Conservation (phyloP, 2,113 vertebrate species). For the Grammomys dolichurus region DNA sequence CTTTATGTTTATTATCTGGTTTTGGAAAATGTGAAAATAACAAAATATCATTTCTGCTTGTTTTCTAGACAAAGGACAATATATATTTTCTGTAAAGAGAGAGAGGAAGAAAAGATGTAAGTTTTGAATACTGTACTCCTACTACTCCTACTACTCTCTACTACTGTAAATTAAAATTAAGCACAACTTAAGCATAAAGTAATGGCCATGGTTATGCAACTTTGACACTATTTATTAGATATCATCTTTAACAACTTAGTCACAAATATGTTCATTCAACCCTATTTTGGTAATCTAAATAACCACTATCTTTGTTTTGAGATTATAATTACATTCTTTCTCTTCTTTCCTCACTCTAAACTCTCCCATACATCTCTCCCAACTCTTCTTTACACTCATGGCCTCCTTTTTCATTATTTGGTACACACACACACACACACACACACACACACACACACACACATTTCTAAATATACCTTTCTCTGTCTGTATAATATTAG, state of each 20-base stretch:
- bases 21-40: conserved; percentile 26
- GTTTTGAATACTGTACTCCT: neutral
- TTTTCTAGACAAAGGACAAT: neutral
- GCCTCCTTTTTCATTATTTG: neutral
- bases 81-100: neutral
- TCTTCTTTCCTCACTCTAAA: neutral
- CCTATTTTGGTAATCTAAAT: neutral
- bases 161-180: neutral
- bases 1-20: neutral
- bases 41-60: neutral
- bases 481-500: neutral
- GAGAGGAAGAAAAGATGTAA: neutral
- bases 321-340: neutral
- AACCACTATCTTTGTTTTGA: neutral
- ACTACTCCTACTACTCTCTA: neutral
- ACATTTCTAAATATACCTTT: neutral
- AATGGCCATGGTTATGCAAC: neutral
- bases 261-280: neutral
- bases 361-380: neutral
- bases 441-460: neutral
- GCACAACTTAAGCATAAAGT: neutral
- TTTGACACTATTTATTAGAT: neutral
- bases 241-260: neutral
- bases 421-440: neutral
- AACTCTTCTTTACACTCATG: neutral